Evolutionary conservation across 2,888 invertebrate species (phyloP).

Genomic region (Philereme transversata): DNA sequence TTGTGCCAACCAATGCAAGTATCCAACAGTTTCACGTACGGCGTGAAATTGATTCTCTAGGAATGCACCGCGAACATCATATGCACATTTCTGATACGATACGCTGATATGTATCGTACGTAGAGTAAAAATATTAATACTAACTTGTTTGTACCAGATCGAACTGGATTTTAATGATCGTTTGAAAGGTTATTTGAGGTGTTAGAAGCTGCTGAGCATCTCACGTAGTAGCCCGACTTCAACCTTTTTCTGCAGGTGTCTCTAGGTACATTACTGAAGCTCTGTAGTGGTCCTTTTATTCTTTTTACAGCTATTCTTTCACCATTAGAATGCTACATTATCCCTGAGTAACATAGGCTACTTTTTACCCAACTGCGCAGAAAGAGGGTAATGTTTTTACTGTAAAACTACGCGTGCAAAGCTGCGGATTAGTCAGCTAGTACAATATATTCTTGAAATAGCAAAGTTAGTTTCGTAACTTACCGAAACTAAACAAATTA

Average conservation of each 20-base stretch:
- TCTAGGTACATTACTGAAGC: too few species aligned
- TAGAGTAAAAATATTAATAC: not conserved
- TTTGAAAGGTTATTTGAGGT: not conserved
- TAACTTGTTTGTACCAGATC: not conserved
- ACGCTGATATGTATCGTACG: slow-evolving; percentile 10
- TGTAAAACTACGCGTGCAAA: not conserved
- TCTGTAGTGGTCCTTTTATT: too few species aligned
- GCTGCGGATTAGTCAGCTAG: not conserved
- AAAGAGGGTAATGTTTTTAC: too few species aligned
- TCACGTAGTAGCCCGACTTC: not conserved
- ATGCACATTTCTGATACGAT: slow-evolving; percentile 3
- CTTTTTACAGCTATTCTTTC: too few species aligned
- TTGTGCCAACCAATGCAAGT: not conserved
- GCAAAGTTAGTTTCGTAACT: too few species aligned
- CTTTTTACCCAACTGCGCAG: too few species aligned
- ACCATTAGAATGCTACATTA: too few species aligned
- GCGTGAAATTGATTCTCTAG: slow-evolving; percentile 15
- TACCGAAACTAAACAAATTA: too few species aligned
- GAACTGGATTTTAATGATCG: not conserved
- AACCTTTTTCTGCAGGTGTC: too few species aligned
- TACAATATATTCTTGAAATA: not conserved
- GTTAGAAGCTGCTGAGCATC: not conserved
- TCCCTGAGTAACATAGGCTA: too few species aligned
- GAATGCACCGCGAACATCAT: slow-evolving; percentile 10
- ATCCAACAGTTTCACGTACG: slow-evolving; percentile 4